These are phyloP conservation scores for Phylloscopus whistleri DNA, from an alignment of 2,113 vertebrate species.

Conservation along the genomic window DNA sequence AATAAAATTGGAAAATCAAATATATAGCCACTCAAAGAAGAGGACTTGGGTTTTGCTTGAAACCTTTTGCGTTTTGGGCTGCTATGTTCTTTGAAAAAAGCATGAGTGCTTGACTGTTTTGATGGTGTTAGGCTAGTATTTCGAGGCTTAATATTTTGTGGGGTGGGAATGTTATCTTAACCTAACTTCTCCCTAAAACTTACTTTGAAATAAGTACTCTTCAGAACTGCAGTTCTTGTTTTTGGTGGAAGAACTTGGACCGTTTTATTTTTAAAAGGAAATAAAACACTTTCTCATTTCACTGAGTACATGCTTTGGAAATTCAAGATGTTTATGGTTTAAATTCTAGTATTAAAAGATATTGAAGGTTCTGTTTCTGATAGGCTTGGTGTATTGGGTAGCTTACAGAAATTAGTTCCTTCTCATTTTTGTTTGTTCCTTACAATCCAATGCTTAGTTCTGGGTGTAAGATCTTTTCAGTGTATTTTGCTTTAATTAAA, in stretches of 20 bases:
- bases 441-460: not conserved
- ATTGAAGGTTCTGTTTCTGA: not conserved
- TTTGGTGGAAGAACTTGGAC: slow-evolving; percentile 11
- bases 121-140: not conserved
- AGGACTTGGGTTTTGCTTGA: not conserved
- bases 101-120: not conserved
- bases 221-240: not conserved
- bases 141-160: not conserved
- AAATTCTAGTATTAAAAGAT: not conserved
- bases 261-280: slow-evolving; percentile 26
- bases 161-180: slow-evolving; percentile 33
- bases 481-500: not conserved
- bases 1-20: not conserved
- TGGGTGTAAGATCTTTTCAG: not conserved
- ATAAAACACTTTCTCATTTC: not conserved
- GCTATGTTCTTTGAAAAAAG: not conserved
- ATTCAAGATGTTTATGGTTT: not conserved
- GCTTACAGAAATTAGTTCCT: slow-evolving; percentile 2
- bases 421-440: not conserved
- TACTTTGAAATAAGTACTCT: not conserved
- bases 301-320: not conserved
- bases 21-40: not conserved
- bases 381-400: not conserved
- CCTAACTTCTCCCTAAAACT: not conserved
- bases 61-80: not conserved